phyloP scores from a whole-genome alignment of 2,113 vertebrate genomes.

The Clarias macrocephalus region DNA sequence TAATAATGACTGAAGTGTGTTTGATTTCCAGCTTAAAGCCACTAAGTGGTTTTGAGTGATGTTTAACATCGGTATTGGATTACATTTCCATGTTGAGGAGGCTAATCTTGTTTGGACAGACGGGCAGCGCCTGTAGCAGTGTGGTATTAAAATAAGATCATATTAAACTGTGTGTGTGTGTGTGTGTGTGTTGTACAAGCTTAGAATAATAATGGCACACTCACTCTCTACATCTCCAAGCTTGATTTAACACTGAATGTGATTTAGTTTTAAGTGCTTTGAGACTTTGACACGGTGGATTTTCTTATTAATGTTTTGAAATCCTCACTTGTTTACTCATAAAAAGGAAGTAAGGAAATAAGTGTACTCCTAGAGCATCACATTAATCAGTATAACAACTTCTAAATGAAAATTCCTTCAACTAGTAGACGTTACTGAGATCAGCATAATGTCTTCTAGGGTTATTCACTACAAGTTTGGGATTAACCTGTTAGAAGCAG shows the following conservation, averaged over 20 bases:
- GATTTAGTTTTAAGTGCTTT: slow-evolving; percentile 5
- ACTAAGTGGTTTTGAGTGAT: slow-evolving; percentile 33
- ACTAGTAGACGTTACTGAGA: not conserved
- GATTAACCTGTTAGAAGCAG: no score
- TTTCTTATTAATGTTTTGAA: slow-evolving; percentile 15
- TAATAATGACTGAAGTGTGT: slow-evolving; percentile 2
- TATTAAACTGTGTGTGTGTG: slow-evolving; percentile 10
- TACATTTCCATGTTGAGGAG: slow-evolving; percentile 46
- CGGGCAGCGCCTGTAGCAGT: slow-evolving; percentile 21
- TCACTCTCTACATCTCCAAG: not conserved
- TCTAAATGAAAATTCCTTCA: not conserved
- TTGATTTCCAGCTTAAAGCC: slow-evolving; percentile 39
- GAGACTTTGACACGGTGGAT: not conserved
- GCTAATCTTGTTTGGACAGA: slow-evolving; percentile 54
- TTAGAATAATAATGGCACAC: slow-evolving; percentile 22
- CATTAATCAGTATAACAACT: not conserved
- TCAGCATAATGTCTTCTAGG: not conserved
- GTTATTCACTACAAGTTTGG: not conserved
- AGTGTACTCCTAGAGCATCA: not conserved
- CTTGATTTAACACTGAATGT: slow-evolving; percentile 5
- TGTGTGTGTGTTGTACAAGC: slow-evolving; percentile 9
- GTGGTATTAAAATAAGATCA: slow-evolving; percentile 41
- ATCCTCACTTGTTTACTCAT: not conserved
- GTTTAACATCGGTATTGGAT: slow-evolving; percentile 52
- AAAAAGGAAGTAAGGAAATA: not conserved